Conservation (phyloP, 2,113 vertebrate species). For the Leiothrix lutea region DNA sequence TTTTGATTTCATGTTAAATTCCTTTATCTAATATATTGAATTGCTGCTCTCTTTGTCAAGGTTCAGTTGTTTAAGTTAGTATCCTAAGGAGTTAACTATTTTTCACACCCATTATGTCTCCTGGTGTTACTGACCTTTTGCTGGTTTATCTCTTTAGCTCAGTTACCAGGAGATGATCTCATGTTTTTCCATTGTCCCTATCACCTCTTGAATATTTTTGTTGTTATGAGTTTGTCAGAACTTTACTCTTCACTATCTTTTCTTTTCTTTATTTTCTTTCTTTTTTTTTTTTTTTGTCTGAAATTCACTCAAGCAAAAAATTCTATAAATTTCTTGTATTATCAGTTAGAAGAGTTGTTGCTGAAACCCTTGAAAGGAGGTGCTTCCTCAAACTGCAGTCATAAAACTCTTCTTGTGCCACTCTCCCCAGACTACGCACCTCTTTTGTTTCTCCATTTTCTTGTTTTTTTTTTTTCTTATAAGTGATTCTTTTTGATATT, state of each 20-base stretch:
- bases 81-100: background rate
- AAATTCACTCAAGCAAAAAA: background rate
- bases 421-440: background rate
- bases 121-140: background rate
- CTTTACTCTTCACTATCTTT: background rate
- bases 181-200: background rate
- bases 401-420: background rate
- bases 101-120: background rate
- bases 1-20: background rate
- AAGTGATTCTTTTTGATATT: background rate
- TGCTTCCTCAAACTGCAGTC: background rate
- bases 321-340: background rate
- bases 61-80: background rate
- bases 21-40: background rate
- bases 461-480: background rate
- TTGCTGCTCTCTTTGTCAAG: background rate
- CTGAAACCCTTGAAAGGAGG: background rate
- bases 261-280: background rate
- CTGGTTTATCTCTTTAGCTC: background rate
- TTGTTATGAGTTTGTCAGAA: background rate
- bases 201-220: background rate
- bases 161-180: background rate
- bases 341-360: background rate
- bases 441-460: background rate
- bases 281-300: background rate